A percentile compares a stretch with the other conserved stretches of the same genome.
phyloP scores from a whole-genome alignment of 2,113 vertebrate genomes.

The Corapipo altera region DNA sequence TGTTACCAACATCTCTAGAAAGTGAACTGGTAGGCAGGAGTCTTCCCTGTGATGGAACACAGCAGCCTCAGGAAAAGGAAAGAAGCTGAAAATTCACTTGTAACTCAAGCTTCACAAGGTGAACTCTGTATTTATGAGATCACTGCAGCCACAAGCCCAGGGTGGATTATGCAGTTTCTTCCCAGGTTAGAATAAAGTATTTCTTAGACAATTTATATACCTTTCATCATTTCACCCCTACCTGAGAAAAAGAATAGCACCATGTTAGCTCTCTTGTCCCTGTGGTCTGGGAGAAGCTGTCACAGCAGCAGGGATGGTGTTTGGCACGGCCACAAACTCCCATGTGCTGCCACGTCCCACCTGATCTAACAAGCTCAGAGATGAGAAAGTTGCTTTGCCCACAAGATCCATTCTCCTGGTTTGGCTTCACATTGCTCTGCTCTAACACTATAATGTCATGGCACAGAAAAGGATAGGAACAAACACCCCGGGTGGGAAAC shows the following conservation, averaged over 20 bases:
- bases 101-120: not conserved
- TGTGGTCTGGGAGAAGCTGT: not conserved
- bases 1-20: not conserved
- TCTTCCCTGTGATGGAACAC: not conserved
- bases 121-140: not conserved
- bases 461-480: not conserved
- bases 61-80: not conserved
- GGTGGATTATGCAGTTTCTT: not conserved
- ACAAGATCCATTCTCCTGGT: not conserved
- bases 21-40: not conserved
- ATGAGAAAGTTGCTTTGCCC: not conserved
- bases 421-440: not conserved
- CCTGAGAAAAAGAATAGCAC: not conserved
- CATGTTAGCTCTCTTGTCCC: not conserved
- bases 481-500: not conserved
- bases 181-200: not conserved
- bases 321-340: not conserved
- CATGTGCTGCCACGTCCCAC: fast-evolving
- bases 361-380: not conserved
- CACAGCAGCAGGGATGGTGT: not conserved
- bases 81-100: not conserved
- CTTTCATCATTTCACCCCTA: not conserved
- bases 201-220: not conserved
- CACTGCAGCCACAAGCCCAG: not conserved
- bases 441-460: fast-evolving